Conservation (phyloP, 2,797 vertebrate genomes). For the Sternarchorhynchus goeldii region DNA sequence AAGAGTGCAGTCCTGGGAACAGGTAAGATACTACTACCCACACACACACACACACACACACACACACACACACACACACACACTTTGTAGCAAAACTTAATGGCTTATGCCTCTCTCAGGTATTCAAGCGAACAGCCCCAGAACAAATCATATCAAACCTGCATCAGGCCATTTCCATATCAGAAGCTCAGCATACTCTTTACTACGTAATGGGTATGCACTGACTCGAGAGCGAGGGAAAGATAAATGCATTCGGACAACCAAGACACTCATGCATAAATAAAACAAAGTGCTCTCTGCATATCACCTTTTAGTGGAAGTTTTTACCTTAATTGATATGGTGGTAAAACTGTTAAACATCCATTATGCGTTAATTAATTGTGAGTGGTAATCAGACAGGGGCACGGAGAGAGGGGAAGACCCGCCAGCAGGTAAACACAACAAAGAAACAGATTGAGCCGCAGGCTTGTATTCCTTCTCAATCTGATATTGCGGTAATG, state of each 20-base stretch:
- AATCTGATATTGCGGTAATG: conserved; percentile 10
- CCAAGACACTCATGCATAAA: conserved; percentile 43
- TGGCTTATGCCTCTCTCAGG: conserved; percentile 31
- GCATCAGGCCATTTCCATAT: conserved; percentile 18
- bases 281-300: conserved; percentile 42
- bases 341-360: conserved; percentile 53
- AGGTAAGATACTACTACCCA: too few relatives aligned
- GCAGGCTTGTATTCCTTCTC: background rate
- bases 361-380: conserved; percentile 58
- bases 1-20: too few relatives aligned
- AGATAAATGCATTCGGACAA: conserved; percentile 34
- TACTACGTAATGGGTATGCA: conserved; percentile 42
- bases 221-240: conserved; percentile 18
- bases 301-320: conserved; percentile 42
- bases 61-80: background rate
- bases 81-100: conserved; percentile 22
- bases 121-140: conserved; percentile 34
- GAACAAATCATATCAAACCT: conserved; percentile 38
- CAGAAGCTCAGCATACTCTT: conserved; percentile 24
- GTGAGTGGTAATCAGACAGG: conserved; percentile 45
- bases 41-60: background rate
- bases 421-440: conserved; percentile 4
- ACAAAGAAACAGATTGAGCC: conserved; percentile 1
- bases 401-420: background rate
- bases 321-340: conserved; percentile 51